Evolutionary conservation across 2,888 invertebrate species (phyloP), one percentile per base, ranked within the genome.

Genomic region (Mesochorus sp.): DNA sequence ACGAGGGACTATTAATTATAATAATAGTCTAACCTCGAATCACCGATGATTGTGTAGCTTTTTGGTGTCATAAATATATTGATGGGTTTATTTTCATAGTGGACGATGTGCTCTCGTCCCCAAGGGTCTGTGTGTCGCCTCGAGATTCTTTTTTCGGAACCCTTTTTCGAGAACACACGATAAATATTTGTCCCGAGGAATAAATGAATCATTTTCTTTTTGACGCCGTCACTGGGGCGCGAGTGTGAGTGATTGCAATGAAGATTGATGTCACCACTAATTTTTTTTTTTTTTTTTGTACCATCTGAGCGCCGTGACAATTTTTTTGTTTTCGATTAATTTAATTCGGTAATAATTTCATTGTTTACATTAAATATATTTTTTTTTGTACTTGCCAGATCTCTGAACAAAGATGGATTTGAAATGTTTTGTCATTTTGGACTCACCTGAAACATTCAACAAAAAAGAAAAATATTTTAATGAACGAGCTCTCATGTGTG

Each of bases 1-100:
- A 37, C 51, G 39, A 59, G 64, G 51, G 80, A 26, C 80, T 86
- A 87, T 88, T 87, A 89, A 88, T 89, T 88, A 86, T 85, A 83
- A 86, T 85, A 83, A 85, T n/a, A n/a, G n/a, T 79, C 82, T 68
- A 61, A 66, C 39, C 37, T 26, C 59, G 73, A 59, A 68, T 49
- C 67, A 76, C 75, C 71, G 66, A 55, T 8, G 3, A 1, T 67
- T 42, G 21, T 8, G 5, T 12, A 51, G 31, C 47, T 55, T 71
- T 66, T 61, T 57, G 59, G 76, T 76, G 47, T 57, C 49, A 31
- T 70, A 26, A 26, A 49, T 39, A 47, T 47, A 19, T 34, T 19
- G 21, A 37, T 59, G 6, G 44, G 44, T 44, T 26, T 51, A 10
- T 8, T 1, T 59, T 34, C 26, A 64, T 19, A 24, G 1, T 19